Conservation (phyloP, 2,797 vertebrate genomes). For the Sebastiscus tertius region DNA sequence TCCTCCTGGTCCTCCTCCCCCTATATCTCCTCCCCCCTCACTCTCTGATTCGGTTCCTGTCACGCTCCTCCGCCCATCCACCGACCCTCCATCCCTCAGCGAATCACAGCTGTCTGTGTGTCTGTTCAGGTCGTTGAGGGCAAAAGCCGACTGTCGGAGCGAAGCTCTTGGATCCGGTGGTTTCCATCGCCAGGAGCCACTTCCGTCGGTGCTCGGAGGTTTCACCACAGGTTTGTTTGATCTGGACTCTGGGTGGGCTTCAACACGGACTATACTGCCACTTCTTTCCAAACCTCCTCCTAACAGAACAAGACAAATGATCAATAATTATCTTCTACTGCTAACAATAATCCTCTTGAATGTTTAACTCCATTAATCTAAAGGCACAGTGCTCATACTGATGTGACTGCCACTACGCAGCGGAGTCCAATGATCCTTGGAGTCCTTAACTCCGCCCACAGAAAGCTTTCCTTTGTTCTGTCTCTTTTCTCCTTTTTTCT, state of each 20-base stretch:
- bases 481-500: too few species aligned
- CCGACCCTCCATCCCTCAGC: slow-evolving; percentile 87
- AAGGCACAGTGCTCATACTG: background rate
- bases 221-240: slow-evolving; percentile 87
- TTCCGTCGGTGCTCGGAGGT: slow-evolving; percentile 91
- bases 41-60: slow-evolving; percentile 82
- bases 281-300: slow-evolving; percentile 70
- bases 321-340: background rate
- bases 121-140: slow-evolving; percentile 91
- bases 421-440: background rate
- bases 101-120: slow-evolving; percentile 92
- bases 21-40: slow-evolving; percentile 55
- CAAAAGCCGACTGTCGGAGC: slow-evolving; percentile 88
- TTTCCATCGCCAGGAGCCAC: slow-evolving; percentile 96
- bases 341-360: background rate
- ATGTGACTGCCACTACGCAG: background rate
- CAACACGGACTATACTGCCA: slow-evolving; percentile 90
- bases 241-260: slow-evolving; percentile 91
- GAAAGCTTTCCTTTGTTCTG: too few species aligned
- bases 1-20: slow-evolving; percentile 34
- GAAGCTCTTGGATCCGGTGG: slow-evolving; percentile 87
- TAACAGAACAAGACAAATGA: slow-evolving; percentile 26
- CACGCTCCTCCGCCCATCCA: slow-evolving; percentile 89
- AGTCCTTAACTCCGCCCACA: too few species aligned
- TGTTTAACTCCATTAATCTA: background rate